Base-by-base conservation (phyloP, 2,113 vertebrate genomes). In the Oreochromis tanganicae region DNA sequence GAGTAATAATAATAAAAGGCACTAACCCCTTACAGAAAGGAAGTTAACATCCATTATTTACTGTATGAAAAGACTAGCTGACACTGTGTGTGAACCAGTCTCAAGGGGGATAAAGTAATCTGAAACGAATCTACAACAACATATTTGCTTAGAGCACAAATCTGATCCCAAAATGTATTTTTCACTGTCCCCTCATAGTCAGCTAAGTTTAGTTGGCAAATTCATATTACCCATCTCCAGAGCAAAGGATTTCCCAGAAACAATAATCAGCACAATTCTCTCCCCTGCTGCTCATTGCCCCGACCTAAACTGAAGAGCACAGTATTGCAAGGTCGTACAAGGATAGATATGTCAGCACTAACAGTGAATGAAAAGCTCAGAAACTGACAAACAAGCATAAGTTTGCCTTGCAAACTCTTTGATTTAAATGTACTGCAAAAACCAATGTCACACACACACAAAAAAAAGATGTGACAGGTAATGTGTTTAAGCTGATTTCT, bases 1-100 rank as follows among this genome's bases (percentile, higher is more conserved):
- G 34, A 61, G 56, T 9, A 80, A 83, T 41, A 9, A 87, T 56
- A 80, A 90, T 87, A 41, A 61, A 92, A 92, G 71, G 56, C 90
- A 87, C 61, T 52, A 88, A 87, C 81, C 80, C 82, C 43, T 59
- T 19, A 81, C 80, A 59, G 84, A 78, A 38, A 83, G 43, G 66
- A 81, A 66, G 61, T 66, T 38, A 66, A 38, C 34, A 38, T 21
- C 61, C 61, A 66, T 66, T 21, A 66, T 13, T 66, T 38, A 0
- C 61, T 66, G 61, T 66, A 21, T 48, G 38, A 71, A 75, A 21
- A 29, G 34, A 9, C 43, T 82, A 52, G 6, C 27, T 52, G 19
- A 34, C 46, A 27, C 54, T 46, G 66, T 59, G 24, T 24, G 9
- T 84, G 32, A 85, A 71, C 27, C 54, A 16, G 68, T 87, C 41